Base-by-base conservation (phyloP, 1,140 invertebrate species). In the Drosophila virilis region DNA sequence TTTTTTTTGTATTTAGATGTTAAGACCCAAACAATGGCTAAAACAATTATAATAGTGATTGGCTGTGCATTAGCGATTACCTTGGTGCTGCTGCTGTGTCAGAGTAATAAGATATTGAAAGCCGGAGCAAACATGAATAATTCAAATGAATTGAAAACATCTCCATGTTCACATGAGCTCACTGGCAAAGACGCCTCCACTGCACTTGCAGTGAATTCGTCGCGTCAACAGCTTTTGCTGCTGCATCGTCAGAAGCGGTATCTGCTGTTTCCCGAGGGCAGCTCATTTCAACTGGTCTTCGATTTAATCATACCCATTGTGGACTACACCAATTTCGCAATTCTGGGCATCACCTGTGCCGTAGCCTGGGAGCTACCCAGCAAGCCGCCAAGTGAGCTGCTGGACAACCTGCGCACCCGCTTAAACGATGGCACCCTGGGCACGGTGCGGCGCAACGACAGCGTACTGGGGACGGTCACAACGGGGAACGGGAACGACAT, bases 261-360 rank as follows among this genome's bases (percentile, higher is more conserved):
- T 93, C 92, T 97, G 37, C 93, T 96, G 66, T 97, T 96, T 91
- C 95, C 96, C 1, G 96, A 96, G 93, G 96, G 96, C 55, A 96
- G 95, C 77, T 96, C 95, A 60, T 94, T 96, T 52, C 95, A 95
- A 92, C 91, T 96, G 93, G 91, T 92, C 22, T 92, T 91, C 70
- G 91, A 92, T 74, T 77, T 90, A 61, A 91, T 92, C 72, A 90
- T 92, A 77, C 80, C 83, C 61, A 90, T 92, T 57, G 74, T 92
- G 38, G 91, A 91, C 72, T 92, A 91, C 48, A 92, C 83, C 33
- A 92, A 90, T 55, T 92, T 80, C 50, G 94, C 95, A 73, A 94
- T 95, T 7, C 92, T 95, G 66, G 96, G 96, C 17, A 93, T 95
- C 52, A 96, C 96, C 10, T 95, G 95, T 15, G 95, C 96, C 2